Conservation (phyloP, 2,797 vertebrate genomes). For the Cossypha caffra region DNA sequence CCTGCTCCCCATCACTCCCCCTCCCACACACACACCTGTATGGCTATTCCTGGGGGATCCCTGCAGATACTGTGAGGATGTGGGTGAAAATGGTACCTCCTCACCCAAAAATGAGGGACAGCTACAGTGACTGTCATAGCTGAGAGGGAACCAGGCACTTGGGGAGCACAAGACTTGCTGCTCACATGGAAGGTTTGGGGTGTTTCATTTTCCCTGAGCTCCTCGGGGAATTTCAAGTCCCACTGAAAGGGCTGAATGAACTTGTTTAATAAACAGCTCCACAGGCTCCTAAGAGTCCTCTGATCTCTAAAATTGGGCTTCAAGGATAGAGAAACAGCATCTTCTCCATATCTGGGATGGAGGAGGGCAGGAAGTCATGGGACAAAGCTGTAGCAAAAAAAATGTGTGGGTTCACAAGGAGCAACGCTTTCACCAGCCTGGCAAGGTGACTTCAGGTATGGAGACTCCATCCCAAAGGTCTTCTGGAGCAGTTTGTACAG, state of each 20-base stretch:
- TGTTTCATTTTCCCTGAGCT: background rate
- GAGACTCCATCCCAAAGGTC: background rate
- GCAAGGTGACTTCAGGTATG: background rate
- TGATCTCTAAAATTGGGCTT: background rate
- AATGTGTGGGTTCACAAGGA: fast-evolving
- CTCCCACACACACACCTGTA: fast-evolving
- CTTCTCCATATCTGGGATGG: background rate
- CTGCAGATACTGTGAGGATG: fast-evolving
- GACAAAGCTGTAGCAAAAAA: background rate
- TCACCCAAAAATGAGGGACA: background rate
- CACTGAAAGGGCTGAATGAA: background rate
- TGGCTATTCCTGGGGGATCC: background rate
- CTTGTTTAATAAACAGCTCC: background rate
- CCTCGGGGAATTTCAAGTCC: background rate
- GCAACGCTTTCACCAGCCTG: background rate
- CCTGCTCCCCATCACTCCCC: background rate
- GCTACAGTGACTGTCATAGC: background rate
- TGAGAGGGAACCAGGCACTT: background rate
- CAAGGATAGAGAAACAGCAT: background rate
- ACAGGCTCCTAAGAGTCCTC: background rate
- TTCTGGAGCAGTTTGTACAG: background rate
- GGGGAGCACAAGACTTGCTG: fast-evolving
- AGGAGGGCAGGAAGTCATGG: background rate
- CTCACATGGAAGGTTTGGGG: background rate
- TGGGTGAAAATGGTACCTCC: background rate